These are phyloP conservation scores for Tetrapedia diversipes DNA, from an alignment of 2,888 invertebrate species.

Conservation along the genomic window DNA sequence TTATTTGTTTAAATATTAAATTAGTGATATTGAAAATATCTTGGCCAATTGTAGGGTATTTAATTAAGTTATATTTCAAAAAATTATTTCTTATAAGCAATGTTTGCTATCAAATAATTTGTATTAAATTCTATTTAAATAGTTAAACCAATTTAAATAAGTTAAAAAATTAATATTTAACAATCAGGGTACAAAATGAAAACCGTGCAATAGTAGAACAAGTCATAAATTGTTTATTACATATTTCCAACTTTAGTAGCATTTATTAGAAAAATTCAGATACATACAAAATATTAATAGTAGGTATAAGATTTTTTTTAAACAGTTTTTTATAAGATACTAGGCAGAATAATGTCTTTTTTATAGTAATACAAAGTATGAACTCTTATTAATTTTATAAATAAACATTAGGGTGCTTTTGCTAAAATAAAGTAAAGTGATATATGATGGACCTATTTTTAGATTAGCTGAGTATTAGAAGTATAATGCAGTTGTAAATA, in stretches of 20 bases:
- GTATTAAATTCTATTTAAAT: conserved; percentile 13
- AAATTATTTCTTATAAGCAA: too few species aligned
- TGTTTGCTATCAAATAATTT: conserved; percentile 22
- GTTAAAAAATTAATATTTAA: conserved; percentile 44
- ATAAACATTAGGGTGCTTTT: conserved; percentile 60
- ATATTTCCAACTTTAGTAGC: conserved; percentile 49
- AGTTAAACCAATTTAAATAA: conserved; percentile 20
- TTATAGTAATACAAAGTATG: conserved; percentile 16
- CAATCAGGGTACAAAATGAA: conserved; percentile 64
- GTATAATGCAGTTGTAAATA: conserved; percentile 63
- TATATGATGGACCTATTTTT: conserved; percentile 65
- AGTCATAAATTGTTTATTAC: conserved; percentile 43
- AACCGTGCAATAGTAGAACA: conserved; percentile 52
- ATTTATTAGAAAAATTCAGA: conserved; percentile 29
- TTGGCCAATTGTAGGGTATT: conserved; percentile 32
- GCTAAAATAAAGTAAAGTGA: conserved; percentile 56
- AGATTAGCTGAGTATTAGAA: conserved; percentile 60
- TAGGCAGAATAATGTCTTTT: conserved; percentile 13
- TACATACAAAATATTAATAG: conserved; percentile 18
- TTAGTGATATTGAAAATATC: conserved; percentile 23
- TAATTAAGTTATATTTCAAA: conserved; percentile 19
- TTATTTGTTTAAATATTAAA: conserved; percentile 26
- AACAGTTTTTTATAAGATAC: conserved; percentile 15
- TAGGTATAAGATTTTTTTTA: conserved; percentile 9
- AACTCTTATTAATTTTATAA: conserved; percentile 47